These are phyloP conservation scores for Eleutherodactylus coqui DNA, from an alignment of 2,797 vertebrate species.

Conservation along the genomic window DNA sequence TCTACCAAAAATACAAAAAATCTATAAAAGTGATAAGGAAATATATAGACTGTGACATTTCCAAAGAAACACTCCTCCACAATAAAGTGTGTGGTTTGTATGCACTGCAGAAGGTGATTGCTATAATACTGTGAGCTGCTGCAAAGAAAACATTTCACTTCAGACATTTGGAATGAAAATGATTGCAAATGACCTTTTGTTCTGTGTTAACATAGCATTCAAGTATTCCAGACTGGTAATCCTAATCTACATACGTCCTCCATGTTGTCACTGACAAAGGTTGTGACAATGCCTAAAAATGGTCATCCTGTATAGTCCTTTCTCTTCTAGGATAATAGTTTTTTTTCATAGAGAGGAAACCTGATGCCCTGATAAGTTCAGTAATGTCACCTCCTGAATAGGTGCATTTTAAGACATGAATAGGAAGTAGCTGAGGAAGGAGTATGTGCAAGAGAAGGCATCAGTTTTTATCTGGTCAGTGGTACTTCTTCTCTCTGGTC, in stretches of 20 bases:
- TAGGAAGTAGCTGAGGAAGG: background rate
- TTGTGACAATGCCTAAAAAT: conserved; percentile 37
- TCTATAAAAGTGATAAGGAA: conserved; percentile 31
- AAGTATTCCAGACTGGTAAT: conserved; percentile 70
- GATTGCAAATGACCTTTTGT: conserved; percentile 71
- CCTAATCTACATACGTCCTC: conserved; percentile 38
- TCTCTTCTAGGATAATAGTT: conserved; percentile 27
- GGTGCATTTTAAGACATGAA: conserved; percentile 30
- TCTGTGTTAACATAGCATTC: conserved; percentile 68
- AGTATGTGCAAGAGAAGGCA: background rate
- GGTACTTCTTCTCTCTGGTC: conserved; percentile 98
- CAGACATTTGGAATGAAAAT: conserved; percentile 67
- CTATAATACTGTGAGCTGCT: conserved; percentile 61
- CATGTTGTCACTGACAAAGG: conserved; percentile 27
- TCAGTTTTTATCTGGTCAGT: conserved; percentile 91
- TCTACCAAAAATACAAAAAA: conserved; percentile 25
- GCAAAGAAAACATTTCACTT: conserved; percentile 51
- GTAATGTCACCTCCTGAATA: conserved; percentile 40
- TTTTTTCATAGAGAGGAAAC: conserved; percentile 21
- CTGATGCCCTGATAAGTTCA: conserved; percentile 31
- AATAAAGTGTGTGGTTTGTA: background rate
- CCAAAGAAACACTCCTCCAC: conserved; percentile 15
- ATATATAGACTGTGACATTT: conserved; percentile 22
- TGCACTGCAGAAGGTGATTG: conserved; percentile 16
- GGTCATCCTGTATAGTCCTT: conserved; percentile 43